Conservation (phyloP, 2,888 invertebrate genomes). For the Eulithis testata region DNA sequence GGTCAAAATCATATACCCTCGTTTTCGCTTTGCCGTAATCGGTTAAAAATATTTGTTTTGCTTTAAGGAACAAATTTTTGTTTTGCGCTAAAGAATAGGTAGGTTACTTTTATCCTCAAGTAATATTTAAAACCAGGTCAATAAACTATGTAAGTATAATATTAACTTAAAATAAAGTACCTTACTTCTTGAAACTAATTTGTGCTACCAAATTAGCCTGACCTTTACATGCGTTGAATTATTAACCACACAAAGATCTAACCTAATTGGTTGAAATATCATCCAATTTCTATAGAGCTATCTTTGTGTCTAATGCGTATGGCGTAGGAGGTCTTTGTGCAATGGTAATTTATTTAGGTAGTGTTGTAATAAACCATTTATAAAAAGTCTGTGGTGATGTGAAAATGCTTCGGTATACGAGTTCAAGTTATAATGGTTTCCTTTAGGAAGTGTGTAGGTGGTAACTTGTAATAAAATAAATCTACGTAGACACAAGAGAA, state of each 20-base stretch:
- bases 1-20: no score
- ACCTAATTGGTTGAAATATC: conserved; percentile 21
- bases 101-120: no score
- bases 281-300: conserved; percentile 15
- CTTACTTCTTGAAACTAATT: neutral
- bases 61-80: no score
- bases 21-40: no score
- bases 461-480: conserved; percentile 10
- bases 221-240: conserved; percentile 29
- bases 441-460: conserved; percentile 10
- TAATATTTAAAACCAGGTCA: neutral
- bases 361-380: conserved; percentile 8
- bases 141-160: neutral
- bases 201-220: conserved; percentile 21
- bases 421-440: conserved; percentile 1
- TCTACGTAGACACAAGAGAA: conserved; percentile 1
- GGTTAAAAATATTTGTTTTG: no score
- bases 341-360: conserved; percentile 12
- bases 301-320: neutral
- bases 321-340: conserved; percentile 3
- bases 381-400: neutral
- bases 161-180: neutral
- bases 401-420: neutral
- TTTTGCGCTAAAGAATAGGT: no score
- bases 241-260: conserved; percentile 18